These are phyloP conservation scores for Dicaeum eximium DNA, from an alignment of 2,113 vertebrate genomes.

Conservation along the genomic window DNA sequence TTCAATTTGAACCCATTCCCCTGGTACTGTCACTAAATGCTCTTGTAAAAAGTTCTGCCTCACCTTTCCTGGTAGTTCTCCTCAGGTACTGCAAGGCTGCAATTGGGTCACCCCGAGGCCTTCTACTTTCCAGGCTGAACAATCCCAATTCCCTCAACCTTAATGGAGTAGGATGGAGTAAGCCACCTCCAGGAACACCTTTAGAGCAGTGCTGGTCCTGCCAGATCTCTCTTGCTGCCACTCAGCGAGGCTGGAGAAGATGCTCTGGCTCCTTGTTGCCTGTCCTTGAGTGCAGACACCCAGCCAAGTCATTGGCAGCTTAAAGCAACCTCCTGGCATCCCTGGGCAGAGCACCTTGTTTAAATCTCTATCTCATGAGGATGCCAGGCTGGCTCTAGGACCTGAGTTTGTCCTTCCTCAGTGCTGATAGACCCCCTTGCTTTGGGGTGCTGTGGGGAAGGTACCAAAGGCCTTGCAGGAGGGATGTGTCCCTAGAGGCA, in stretches of 20 bases:
- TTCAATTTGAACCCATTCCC: not conserved
- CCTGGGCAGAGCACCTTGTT: not conserved
- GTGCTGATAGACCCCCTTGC: not conserved
- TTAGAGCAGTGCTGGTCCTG: not conserved
- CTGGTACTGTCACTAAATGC: not conserved
- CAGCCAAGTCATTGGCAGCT: not conserved
- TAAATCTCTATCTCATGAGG: not conserved
- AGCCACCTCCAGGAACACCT: not conserved
- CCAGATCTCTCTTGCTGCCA: not conserved
- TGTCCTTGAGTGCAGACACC: not conserved
- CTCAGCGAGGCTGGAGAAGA: not conserved
- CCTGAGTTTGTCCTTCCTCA: not conserved
- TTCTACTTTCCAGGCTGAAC: not conserved
- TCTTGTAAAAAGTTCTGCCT: not conserved
- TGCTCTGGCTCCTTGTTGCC: not conserved
- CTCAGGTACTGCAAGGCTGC: not conserved
- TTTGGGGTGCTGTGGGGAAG: not conserved
- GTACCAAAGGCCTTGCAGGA: not conserved
- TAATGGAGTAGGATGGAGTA: not conserved
- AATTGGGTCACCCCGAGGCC: rapidly evolving
- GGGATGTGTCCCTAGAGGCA: not conserved
- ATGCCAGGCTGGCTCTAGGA: not conserved
- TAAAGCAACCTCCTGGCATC: not conserved
- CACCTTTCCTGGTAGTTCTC: not conserved
- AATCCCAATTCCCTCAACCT: not conserved